Evolutionary conservation across 2,888 invertebrate species (phyloP).

Genomic region (Rhyacophila evoluta): DNA sequence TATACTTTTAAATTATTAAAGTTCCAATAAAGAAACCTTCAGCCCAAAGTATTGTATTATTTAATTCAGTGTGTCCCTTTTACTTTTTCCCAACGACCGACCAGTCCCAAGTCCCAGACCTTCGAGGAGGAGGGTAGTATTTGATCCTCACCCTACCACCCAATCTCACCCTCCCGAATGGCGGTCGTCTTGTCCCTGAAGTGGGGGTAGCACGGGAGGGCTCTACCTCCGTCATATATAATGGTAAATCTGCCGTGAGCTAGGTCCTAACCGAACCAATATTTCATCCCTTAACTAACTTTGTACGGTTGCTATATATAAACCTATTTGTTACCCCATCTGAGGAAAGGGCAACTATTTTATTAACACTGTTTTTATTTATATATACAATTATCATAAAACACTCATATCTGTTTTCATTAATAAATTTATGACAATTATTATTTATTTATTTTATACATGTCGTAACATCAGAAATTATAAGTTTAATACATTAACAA

Average conservation of each 20-base stretch:
- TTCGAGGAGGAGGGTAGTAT: constrained; percentile 9
- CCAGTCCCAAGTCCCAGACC: constrained; percentile 17
- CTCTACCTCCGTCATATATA: constrained; percentile 54
- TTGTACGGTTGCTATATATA: constrained; percentile 52
- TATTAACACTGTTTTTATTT: no score
- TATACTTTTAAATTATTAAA: no score
- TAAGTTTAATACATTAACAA: no score
- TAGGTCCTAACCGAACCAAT: constrained; percentile 55
- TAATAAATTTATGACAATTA: no score
- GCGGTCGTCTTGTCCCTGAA: constrained; percentile 25
- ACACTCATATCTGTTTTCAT: no score
- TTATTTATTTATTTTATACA: no score
- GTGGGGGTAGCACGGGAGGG: constrained; percentile 26
- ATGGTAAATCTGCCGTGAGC: constrained; percentile 56
- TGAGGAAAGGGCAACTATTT: constrained; percentile 1
- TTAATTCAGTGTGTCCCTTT: constrained; percentile 1
- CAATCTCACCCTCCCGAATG: neutral
- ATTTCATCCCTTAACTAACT: constrained; percentile 56
- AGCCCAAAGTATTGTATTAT: neutral
- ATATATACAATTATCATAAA: no score
- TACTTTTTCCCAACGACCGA: neutral
- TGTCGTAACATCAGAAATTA: no score
- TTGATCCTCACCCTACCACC: constrained; percentile 25
- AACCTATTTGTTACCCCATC: constrained; percentile 54
- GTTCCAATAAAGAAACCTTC: no score